phyloP scores from a whole-genome alignment of 2,888 invertebrate genomes.

The Cacoxenus indagator region DNA sequence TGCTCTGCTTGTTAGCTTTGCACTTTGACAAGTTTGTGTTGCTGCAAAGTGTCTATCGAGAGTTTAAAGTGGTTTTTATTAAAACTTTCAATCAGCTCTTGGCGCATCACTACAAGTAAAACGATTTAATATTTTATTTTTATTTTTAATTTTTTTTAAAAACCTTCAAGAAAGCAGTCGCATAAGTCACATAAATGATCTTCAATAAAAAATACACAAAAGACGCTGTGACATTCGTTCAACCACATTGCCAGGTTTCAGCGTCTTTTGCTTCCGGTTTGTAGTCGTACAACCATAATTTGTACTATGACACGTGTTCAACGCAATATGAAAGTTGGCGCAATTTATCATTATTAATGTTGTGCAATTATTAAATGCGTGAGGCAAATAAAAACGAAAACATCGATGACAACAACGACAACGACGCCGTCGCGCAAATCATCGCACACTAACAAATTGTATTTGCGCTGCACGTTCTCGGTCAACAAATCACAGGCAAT shows the following conservation, averaged over 20 bases:
- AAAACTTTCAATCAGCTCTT: background rate
- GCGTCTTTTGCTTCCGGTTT: background rate
- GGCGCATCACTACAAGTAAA: background rate
- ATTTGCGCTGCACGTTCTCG: conserved; percentile 58
- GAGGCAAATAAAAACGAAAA: conserved; percentile 57
- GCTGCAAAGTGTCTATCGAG: background rate
- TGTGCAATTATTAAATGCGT: conserved; percentile 61
- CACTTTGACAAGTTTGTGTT: background rate
- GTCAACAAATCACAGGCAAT: conserved; percentile 62
- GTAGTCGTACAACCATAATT: conserved; percentile 14
- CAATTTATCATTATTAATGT: conserved; percentile 60
- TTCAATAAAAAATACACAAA: no score
- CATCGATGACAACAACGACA: conserved; percentile 27
- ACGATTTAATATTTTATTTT: no score
- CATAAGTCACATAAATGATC: no score
- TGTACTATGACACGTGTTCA: background rate
- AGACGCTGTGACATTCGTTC: no score
- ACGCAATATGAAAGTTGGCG: background rate
- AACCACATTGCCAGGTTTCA: background rate
- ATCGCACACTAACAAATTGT: conserved; percentile 50
- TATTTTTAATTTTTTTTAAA: no score
- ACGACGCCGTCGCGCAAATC: background rate
- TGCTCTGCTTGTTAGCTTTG: background rate
- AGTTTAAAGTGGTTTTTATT: conserved; percentile 12
- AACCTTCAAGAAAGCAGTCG: no score